Conservation (phyloP, 1,140 invertebrate species). For the Meloidogyne floridensis region DNA sequence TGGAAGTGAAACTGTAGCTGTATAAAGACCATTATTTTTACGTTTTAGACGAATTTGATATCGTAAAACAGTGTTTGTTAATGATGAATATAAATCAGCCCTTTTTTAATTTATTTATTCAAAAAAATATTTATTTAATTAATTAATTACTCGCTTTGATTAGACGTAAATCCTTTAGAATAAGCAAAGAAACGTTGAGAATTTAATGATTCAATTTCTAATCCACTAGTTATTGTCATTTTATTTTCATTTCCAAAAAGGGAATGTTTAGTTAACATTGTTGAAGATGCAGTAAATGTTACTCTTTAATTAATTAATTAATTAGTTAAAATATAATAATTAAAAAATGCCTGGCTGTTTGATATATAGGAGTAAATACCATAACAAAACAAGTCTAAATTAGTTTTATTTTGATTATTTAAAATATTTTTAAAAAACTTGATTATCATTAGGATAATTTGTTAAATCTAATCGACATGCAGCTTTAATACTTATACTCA, state of each 20-base stretch:
- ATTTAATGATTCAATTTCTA: conserved; percentile 17
- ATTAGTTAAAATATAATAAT: not conserved
- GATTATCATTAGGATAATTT: conserved; percentile 29
- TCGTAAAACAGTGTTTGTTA: conserved; percentile 25
- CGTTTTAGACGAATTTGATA: conserved; percentile 25
- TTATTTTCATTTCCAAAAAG: conserved; percentile 17
- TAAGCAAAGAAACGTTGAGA: conserved; percentile 24
- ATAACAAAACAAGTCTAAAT: conserved; percentile 26
- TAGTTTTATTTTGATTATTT: not conserved
- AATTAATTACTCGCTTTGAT: conserved; percentile 19
- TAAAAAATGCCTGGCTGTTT: not conserved
- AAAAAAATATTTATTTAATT: not conserved
- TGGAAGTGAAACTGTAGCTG: conserved; percentile 16
- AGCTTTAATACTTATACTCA: conserved; percentile 23
- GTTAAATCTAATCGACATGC: conserved; percentile 24
- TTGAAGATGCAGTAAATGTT: conserved; percentile 20
- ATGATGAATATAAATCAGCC: conserved; percentile 11
- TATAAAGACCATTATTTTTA: conserved; percentile 9
- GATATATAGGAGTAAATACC: conserved; percentile 20
- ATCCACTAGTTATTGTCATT: conserved; percentile 25
- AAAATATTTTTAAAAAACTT: conserved; percentile 7
- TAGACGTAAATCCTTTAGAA: conserved; percentile 16
- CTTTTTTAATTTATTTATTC: not conserved
- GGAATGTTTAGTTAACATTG: conserved; percentile 19
- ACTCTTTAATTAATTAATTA: conserved; percentile 3